Evolutionary conservation across 2,888 invertebrate species (phyloP).

Genomic region (Drosophila helvetica): DNA sequence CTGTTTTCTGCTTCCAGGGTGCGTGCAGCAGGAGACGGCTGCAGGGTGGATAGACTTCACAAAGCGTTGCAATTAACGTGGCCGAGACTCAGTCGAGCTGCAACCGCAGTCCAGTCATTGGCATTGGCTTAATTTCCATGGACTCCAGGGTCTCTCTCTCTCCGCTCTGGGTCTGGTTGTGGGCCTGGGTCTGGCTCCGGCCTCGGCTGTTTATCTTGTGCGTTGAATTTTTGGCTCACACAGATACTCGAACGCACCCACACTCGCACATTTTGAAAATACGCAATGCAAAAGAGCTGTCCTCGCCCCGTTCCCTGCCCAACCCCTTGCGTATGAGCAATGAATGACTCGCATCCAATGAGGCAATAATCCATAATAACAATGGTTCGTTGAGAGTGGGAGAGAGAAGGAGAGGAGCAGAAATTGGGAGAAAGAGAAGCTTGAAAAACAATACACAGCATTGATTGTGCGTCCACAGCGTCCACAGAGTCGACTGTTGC

Average conservation of each 20-base stretch:
- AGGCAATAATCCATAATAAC: conserved; percentile 72
- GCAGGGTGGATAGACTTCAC: conserved; percentile 46
- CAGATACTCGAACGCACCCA: background rate
- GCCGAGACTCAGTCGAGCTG: conserved; percentile 70
- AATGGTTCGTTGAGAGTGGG: conserved; percentile 46
- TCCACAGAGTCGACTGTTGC: background rate
- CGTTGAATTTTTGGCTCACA: conserved; percentile 49
- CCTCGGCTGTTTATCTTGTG: conserved; percentile 62
- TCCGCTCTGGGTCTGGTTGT: background rate
- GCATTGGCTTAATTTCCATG: conserved; percentile 77
- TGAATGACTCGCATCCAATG: conserved; percentile 37
- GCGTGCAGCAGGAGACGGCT: conserved; percentile 34
- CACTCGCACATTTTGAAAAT: conserved; percentile 62
- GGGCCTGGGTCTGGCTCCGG: conserved; percentile 4
- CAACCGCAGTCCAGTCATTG: conserved; percentile 60
- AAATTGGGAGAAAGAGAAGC: conserved; percentile 5
- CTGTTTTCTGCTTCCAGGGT: conserved; percentile 46
- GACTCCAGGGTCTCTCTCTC: conserved; percentile 36
- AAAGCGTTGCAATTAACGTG: conserved; percentile 76
- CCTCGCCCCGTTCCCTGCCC: background rate
- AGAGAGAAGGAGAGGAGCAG: background rate
- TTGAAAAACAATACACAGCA: conserved; percentile 38
- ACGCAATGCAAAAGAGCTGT: conserved; percentile 53
- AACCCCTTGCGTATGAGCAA: conserved; percentile 51
- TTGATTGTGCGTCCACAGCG: conserved; percentile 31